Base-by-base conservation (phyloP, 2,888 invertebrate species). In the Drosophila nigritarsus region DNA sequence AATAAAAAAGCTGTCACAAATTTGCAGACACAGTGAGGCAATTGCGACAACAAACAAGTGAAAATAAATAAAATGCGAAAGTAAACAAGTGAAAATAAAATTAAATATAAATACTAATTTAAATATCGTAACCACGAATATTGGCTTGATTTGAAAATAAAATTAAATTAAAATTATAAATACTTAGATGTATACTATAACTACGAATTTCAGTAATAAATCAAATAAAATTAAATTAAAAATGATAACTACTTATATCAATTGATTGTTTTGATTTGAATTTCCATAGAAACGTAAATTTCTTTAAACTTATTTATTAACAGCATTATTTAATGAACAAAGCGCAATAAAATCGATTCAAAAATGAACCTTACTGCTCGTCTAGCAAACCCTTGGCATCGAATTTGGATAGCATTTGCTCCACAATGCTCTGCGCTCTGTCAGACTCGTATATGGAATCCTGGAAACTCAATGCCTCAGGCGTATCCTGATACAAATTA, bases 361-460 rank as follows among this genome's bases (percentile, higher is more conserved):
- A 13, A 38, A 30, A 24, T 20, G 13, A 13, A 1, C 3, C 27
- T 64, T 36, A 70, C 38, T 80, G 83, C 2, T 62, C 53, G 59
- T 93, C 92, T 11, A 93, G 73, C 15, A 93, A 74, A 0, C 93
- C 93, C 60, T 75, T 88, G 6, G 80, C 81, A 76, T 93, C 92
- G 42, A 91, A 92, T 3, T 87, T 55, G 3, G 92, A 91, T n/a
- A 93, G 64, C 5, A 92, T 64, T 20, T 74, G 78, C 4, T 77
- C 87, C 0, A 92, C 74, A 67, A 91, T 89, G 3, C 80, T 71
- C 53, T 92, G 91, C 0, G 91, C 82, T 60, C 72, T 83, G 42
- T 86, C 73, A 61, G 86, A 91, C 6, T 71, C 83, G 48, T 83
- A 93, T n/a, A 92, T 48, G 1, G 78, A 83, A 24, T 87, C 82